Percentiles rank a stretch among this genome's conserved stretches.
Conservation (phyloP, 2,888 invertebrate species). For the Tetanocera ferruginea region DNA sequence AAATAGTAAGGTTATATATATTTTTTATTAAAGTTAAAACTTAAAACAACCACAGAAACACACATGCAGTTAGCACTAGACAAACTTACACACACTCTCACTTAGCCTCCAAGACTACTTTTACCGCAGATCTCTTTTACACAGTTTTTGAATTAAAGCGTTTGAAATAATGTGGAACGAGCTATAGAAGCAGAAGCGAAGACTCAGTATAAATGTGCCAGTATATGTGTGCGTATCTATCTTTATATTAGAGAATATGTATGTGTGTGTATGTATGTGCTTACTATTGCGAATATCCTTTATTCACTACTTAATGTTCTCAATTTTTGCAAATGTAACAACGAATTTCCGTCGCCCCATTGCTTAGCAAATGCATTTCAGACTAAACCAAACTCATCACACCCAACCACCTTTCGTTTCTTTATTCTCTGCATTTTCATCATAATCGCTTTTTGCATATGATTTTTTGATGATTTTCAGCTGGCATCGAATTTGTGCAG, state of each 20-base stretch:
- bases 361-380: too few relatives aligned
- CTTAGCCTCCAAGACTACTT: not conserved
- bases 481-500: conserved; percentile 19
- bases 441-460: conserved; percentile 8
- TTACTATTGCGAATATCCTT: not conserved
- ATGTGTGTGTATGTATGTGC: not conserved
- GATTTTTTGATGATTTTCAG: not conserved
- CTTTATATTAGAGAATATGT: not conserved
- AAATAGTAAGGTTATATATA: too few relatives aligned
- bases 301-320: too few relatives aligned
- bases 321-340: too few relatives aligned
- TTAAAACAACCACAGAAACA: not conserved
- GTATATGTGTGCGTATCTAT: not conserved
- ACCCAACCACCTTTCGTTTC: too few relatives aligned
- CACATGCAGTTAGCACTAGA: not conserved
- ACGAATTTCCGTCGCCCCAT: too few relatives aligned
- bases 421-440: too few relatives aligned
- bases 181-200: too few relatives aligned
- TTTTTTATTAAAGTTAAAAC: not conserved
- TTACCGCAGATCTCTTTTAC: not conserved
- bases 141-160: not conserved
- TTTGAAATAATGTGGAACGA: not conserved
- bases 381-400: too few relatives aligned
- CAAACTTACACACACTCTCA: not conserved
- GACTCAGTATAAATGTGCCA: not conserved